These are phyloP conservation scores for Bellardia pandia DNA, from an alignment of 2,888 invertebrate genomes.

Conservation along the genomic window DNA sequence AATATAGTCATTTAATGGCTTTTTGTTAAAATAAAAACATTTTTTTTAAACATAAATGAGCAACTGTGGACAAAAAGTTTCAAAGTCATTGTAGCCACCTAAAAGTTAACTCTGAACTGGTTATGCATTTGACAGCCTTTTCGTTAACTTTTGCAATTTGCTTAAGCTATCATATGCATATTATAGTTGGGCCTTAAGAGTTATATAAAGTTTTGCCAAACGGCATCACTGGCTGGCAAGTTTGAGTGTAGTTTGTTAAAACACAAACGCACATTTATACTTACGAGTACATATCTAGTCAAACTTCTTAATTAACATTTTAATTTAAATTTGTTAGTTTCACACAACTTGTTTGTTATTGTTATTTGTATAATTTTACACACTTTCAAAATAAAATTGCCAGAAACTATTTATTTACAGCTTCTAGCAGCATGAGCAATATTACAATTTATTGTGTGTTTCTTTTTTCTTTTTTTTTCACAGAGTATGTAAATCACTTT, in stretches of 20 bases:
- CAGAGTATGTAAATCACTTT: constrained; percentile 3
- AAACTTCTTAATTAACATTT: constrained; percentile 34
- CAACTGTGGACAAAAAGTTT: too few species aligned
- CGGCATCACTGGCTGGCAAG: background rate
- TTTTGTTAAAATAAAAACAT: too few species aligned
- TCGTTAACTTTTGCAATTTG: too few species aligned
- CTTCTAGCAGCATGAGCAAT: constrained; percentile 8
- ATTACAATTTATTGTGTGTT: constrained; percentile 36
- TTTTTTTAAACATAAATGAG: too few species aligned
- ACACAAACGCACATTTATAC: constrained; percentile 1
- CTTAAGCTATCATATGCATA: too few species aligned
- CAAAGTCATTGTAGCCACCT: too few species aligned
- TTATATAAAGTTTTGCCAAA: background rate
- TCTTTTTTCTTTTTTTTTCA: background rate
- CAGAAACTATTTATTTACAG: constrained; percentile 25
- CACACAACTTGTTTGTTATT: background rate
- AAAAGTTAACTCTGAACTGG: too few species aligned
- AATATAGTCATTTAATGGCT: too few species aligned
- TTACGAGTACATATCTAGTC: background rate
- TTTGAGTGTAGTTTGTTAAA: background rate
- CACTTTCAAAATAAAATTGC: constrained; percentile 44
- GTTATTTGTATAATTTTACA: constrained; percentile 4
- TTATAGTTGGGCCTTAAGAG: too few species aligned
- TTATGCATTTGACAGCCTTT: too few species aligned
- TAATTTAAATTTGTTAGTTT: constrained; percentile 34